These are phyloP conservation scores for Azemiops feae DNA, from an alignment of 2,113 vertebrate genomes.

Conservation along the genomic window DNA sequence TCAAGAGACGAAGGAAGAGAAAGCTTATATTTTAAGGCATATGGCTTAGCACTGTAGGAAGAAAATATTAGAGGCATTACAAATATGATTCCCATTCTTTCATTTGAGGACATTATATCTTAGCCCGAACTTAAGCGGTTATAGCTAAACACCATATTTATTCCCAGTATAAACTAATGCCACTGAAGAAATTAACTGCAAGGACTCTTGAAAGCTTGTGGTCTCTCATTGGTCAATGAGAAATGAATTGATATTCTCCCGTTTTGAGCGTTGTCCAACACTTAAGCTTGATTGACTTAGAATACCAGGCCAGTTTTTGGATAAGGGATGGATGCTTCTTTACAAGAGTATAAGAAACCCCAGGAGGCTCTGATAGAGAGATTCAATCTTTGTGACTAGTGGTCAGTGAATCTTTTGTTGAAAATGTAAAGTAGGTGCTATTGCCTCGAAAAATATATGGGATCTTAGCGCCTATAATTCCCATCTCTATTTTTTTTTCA, in stretches of 20 bases:
- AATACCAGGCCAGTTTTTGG: slow-evolving; percentile 1
- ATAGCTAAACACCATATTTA: slow-evolving; percentile 20
- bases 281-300: not conserved
- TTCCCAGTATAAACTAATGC: slow-evolving; percentile 22
- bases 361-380: not conserved
- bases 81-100: slow-evolving; percentile 12
- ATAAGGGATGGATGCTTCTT: not conserved
- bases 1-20: not conserved
- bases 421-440: not conserved
- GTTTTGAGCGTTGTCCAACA: not conserved
- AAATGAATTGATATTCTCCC: slow-evolving; percentile 17
- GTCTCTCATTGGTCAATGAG: not conserved
- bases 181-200: slow-evolving; percentile 17
- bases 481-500: not conserved
- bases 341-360: not conserved
- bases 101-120: not conserved
- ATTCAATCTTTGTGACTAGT: not conserved
- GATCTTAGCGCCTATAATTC: not conserved
- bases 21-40: slow-evolving; percentile 6
- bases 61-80: not conserved
- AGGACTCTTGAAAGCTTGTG: slow-evolving; percentile 24
- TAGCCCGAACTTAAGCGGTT: slow-evolving; percentile 16
- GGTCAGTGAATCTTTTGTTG: not conserved
- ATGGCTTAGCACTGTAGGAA: not conserved
- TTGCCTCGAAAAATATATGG: not conserved